These are phyloP conservation scores for Ophthalmolycus amberensis DNA, from an alignment of 2,113 vertebrate genomes.

Conservation along the genomic window DNA sequence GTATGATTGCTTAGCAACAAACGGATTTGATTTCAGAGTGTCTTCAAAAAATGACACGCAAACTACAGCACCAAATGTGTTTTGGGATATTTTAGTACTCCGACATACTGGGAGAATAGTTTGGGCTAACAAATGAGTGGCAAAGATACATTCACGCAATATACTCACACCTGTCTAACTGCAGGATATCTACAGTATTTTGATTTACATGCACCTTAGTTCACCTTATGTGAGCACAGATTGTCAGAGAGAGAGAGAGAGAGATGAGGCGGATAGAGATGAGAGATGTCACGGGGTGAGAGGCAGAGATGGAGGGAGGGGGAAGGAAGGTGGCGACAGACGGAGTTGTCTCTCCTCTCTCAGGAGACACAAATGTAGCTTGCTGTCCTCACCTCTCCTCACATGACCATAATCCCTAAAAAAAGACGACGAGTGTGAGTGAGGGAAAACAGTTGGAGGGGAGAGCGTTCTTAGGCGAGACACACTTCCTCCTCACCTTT, in stretches of 20 bases:
- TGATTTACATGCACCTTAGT: background rate
- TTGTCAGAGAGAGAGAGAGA: background rate
- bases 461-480: constrained; percentile 10
- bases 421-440: constrained; percentile 13
- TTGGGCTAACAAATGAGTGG: background rate
- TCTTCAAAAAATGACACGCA: no score
- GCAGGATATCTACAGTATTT: background rate
- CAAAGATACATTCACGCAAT: background rate
- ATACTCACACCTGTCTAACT: background rate
- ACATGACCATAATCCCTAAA: constrained; percentile 48
- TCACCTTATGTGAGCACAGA: background rate
- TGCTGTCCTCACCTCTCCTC: constrained; percentile 52
- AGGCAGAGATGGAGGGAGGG: constrained; percentile 17
- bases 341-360: constrained; percentile 39
- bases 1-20: background rate
- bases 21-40: background rate
- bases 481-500: constrained; percentile 50
- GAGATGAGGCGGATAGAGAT: background rate
- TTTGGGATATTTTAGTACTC: background rate
- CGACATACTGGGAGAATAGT: background rate
- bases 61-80: background rate
- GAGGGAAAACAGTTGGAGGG: background rate
- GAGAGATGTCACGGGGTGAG: background rate
- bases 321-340: background rate
- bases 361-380: constrained; percentile 50